Percentiles rank a stretch among this genome's conserved stretches.
Conservation (phyloP, 2,113 vertebrate species). For the Setophaga petechia region DNA sequence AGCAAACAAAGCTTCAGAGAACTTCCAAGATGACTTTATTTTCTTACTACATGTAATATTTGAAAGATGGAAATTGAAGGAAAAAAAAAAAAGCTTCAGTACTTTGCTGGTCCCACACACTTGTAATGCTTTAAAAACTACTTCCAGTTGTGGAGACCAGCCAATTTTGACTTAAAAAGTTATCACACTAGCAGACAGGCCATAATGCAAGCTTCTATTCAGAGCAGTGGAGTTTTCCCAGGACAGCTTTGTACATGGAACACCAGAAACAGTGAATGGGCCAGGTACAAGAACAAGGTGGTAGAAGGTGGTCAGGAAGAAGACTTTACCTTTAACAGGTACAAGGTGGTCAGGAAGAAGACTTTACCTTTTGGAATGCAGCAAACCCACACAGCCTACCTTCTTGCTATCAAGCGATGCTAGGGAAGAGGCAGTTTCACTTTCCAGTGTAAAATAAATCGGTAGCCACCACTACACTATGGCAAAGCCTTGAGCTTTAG, state of each 20-base stretch:
- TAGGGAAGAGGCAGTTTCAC: not conserved
- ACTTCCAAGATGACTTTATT: not conserved
- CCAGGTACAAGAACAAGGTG: not conserved
- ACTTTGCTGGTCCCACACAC: not conserved
- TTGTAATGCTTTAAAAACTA: not conserved
- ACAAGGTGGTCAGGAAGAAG: not conserved
- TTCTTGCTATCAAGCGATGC: not conserved
- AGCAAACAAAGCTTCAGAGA: not conserved
- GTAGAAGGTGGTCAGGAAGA: rapidly evolving
- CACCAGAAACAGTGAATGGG: not conserved
- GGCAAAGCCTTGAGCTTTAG: not conserved
- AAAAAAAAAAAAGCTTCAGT: not conserved
- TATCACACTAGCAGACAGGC: not conserved
- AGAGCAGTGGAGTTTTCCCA: not conserved
- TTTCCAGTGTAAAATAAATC: not conserved
- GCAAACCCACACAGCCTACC: not conserved
- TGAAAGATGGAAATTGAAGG: not conserved
- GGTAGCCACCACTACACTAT: not conserved
- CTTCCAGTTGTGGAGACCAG: not conserved
- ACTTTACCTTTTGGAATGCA: not conserved
- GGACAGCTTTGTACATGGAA: not conserved
- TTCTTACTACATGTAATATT: not conserved
- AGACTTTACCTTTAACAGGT: not conserved
- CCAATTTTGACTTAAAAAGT: not conserved
- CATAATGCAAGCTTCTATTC: not conserved